Evolutionary conservation across 2,113 vertebrate genomes (phyloP).

Genomic region (Penelope pileata): DNA sequence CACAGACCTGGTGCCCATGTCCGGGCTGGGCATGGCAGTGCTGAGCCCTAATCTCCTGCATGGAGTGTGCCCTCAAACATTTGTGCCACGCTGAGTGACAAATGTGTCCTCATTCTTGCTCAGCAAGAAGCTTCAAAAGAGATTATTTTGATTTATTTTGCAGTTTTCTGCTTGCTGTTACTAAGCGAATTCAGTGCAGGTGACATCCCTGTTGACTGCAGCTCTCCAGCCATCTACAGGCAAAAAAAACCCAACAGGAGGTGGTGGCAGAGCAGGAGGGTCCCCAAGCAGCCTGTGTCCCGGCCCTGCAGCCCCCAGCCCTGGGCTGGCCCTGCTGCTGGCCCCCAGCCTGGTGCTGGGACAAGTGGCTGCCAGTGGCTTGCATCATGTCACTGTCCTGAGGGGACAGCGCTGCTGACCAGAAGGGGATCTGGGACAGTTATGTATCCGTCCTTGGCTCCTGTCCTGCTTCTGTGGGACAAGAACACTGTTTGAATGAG

Average conservation of each 20-base stretch:
- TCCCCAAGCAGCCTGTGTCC: neutral
- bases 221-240: neutral
- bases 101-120: constrained; percentile 4
- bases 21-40: rapidly evolving
- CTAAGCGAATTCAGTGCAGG: neutral
- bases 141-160: neutral
- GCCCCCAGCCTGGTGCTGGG: neutral
- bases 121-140: constrained; percentile 7
- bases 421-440: constrained; percentile 5
- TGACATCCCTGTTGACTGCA: neutral
- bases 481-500: neutral
- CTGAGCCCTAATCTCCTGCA: neutral
- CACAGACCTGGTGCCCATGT: neutral
- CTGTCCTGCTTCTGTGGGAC: neutral
- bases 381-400: neutral
- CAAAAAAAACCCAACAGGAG: neutral
- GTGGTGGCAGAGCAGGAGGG: neutral
- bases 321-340: neutral
- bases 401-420: neutral
- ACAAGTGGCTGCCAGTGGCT: neutral
- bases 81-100: neutral
- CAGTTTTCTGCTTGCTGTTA: neutral
- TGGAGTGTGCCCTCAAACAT: neutral
- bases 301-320: neutral
- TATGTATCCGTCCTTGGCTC: neutral